Percentiles rank a stretch among this genome's conserved stretches.
phyloP scores from a whole-genome alignment of 2,797 vertebrate genomes.

The Intellagama lesueurii region DNA sequence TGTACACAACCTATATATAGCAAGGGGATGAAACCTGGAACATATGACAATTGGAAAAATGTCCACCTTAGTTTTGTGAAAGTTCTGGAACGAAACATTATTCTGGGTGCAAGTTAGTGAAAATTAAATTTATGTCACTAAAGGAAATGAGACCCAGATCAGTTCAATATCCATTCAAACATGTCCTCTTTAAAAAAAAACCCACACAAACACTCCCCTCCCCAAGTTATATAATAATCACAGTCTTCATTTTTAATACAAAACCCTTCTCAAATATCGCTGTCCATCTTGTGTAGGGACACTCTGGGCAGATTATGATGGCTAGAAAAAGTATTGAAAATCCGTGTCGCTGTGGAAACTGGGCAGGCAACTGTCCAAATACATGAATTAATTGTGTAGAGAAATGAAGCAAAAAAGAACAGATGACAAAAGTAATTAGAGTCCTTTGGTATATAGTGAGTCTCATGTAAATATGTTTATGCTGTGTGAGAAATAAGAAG shows the following conservation, averaged over 20 bases:
- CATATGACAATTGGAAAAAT: too few relatives aligned
- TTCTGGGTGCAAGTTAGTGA: too few relatives aligned
- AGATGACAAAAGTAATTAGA: constrained; percentile 7
- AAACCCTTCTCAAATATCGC: too few relatives aligned
- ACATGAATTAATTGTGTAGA: constrained; percentile 2
- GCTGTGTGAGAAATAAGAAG: background rate
- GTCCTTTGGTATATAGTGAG: background rate
- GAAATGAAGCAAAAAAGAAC: constrained; percentile 26
- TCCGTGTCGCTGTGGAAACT: constrained; percentile 14
- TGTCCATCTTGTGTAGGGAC: background rate
- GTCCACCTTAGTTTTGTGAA: too few relatives aligned
- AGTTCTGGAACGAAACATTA: too few relatives aligned
- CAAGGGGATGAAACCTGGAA: too few relatives aligned
- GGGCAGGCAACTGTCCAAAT: constrained; percentile 4
- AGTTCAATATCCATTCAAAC: background rate
- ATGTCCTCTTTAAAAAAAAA: background rate
- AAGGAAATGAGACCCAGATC: background rate
- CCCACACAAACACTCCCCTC: too few relatives aligned
- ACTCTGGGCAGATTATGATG: background rate
- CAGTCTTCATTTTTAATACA: too few relatives aligned
- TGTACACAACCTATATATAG: too few relatives aligned
- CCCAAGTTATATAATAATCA: too few relatives aligned
- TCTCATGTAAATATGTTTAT: background rate
- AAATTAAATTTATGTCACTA: background rate
- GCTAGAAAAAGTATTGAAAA: background rate